A percentile compares a stretch with the other conserved stretches of the same genome.
These are phyloP conservation scores for Astyanax mexicanus DNA, from an alignment of 2,797 vertebrate genomes.

Conservation along the genomic window DNA sequence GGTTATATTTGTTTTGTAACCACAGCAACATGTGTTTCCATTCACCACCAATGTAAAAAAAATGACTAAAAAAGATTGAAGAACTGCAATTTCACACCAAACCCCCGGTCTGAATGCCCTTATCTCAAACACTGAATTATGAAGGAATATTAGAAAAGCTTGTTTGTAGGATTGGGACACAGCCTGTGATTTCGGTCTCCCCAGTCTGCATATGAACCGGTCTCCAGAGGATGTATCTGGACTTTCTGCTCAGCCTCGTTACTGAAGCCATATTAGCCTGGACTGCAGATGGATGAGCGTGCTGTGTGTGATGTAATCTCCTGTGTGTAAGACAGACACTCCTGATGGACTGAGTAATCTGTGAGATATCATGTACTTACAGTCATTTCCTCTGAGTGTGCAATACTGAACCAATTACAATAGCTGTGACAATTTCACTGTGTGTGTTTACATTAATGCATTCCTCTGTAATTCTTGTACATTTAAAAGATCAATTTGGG, in stretches of 20 bases:
- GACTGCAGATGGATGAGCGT: not conserved
- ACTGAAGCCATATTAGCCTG: conserved; percentile 87
- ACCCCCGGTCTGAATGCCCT: too few relatives aligned
- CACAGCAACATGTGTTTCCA: too few relatives aligned
- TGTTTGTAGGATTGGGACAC: not conserved
- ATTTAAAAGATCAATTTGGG: too few relatives aligned
- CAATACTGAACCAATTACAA: conserved; percentile 81
- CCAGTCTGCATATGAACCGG: not conserved
- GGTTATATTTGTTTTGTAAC: too few relatives aligned
- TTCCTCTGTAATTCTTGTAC: too few relatives aligned
- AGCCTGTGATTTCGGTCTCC: not conserved
- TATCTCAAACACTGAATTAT: too few relatives aligned
- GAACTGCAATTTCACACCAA: too few relatives aligned
- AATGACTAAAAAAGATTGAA: too few relatives aligned
- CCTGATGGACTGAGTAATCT: conserved; percentile 71
- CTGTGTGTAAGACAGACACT: conserved; percentile 79
- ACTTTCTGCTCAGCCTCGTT: conserved; percentile 1
- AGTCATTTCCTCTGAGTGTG: conserved; percentile 72
- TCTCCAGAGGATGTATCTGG: conserved; percentile 36
- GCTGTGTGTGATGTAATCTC: conserved; percentile 79
- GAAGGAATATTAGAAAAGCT: too few relatives aligned
- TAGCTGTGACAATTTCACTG: conserved; percentile 75
- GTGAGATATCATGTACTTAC: conserved; percentile 66
- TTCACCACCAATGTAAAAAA: too few relatives aligned
- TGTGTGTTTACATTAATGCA: conserved; percentile 29